Evolutionary conservation across 2,797 vertebrate genomes (phyloP), one percentile per base, ranked within the genome.

Genomic region (Leptoclinus maculatus): DNA sequence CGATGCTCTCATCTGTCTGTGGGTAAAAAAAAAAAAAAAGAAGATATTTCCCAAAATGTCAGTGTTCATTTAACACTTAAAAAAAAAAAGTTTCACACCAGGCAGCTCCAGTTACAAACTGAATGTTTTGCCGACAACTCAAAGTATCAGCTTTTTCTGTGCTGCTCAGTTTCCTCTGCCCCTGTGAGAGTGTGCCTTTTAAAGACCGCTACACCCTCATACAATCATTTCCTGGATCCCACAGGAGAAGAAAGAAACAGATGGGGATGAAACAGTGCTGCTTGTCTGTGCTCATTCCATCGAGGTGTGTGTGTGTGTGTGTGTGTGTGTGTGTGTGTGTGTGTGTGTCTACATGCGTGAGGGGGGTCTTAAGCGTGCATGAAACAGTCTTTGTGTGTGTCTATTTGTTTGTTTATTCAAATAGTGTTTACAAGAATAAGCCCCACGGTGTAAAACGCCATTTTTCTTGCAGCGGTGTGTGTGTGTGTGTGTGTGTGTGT

Each of bases 221-320:
- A 73, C 76, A 85, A 89, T 81, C 60, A 74, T 72, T 79, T 76
- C 68, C 80, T 45, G 58, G 66, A 73, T 86, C 87, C 86, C 82
- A 76, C 66, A 80, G 76, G 84, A 73, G 68, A 51, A 49, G 63
- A 66, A 56, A 81, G 81, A 71, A 80, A 86, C 74, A 89, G 79
- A 84, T 74, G 87, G 66, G 71, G 78, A 69, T 76, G 74, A 85
- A 84, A 82, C 69, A 43, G 60, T 64, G 60, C 70, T 76, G 76
- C 19, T 64, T 23, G 62, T 79, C 77, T 79, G n/a, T 74, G 77
- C 53, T 87, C 71, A n/a, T n/a, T 79, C 36, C 58, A 69, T 16
- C 38, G 53, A 83, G 51, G 41, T 7, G 19, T 49, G 66, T 27
- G 36, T 8, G 76, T 66, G 49, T 0, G 36, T 8, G 74, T 66